These are phyloP conservation scores for Bhutanitis thaidina DNA, from an alignment of 2,888 invertebrate species.

Conservation along the genomic window DNA sequence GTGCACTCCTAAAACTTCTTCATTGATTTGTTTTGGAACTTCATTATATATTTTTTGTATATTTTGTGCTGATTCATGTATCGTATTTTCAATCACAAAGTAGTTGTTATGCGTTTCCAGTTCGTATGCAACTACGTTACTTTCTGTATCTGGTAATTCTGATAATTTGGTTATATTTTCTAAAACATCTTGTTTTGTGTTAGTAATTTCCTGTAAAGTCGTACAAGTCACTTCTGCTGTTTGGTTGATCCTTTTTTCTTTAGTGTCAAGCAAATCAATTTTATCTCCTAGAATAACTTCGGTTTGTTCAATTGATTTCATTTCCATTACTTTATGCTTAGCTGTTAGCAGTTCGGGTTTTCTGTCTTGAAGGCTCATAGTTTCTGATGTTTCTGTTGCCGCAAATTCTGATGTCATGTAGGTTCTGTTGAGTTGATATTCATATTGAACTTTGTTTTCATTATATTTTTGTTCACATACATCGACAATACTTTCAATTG, in stretches of 20 bases:
- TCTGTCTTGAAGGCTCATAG: slow-evolving; percentile 27
- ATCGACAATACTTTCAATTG: slow-evolving; percentile 24
- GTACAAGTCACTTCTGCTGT: slow-evolving; percentile 43
- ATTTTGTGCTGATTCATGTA: slow-evolving; percentile 64
- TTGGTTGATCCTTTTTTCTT: slow-evolving; percentile 30
- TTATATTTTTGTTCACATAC: slow-evolving; percentile 24
- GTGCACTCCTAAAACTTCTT: slow-evolving; percentile 48
- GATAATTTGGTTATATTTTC: slow-evolving; percentile 43
- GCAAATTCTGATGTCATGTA: slow-evolving; percentile 48
- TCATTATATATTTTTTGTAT: slow-evolving; percentile 53
- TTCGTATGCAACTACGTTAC: slow-evolving; percentile 39
- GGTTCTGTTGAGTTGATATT: slow-evolving; percentile 47
- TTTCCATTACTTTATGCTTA: slow-evolving; percentile 37
- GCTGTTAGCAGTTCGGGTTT: slow-evolving; percentile 32
- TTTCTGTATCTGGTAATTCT: slow-evolving; percentile 30
- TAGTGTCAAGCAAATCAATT: slow-evolving; percentile 30
- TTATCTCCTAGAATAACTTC: slow-evolving; percentile 44
- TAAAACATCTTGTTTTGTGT: slow-evolving; percentile 38
- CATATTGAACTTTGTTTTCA: slow-evolving; percentile 32
- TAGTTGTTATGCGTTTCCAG: slow-evolving; percentile 49
- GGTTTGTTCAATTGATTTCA: slow-evolving; percentile 46
- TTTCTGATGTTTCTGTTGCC: slow-evolving; percentile 37
- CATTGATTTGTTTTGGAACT: slow-evolving; percentile 49
- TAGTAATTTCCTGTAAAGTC: slow-evolving; percentile 42
- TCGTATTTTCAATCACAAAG: slow-evolving; percentile 44